phyloP scores from a whole-genome alignment of 2,113 vertebrate genomes.

The Gopherus flavomarginatus region DNA sequence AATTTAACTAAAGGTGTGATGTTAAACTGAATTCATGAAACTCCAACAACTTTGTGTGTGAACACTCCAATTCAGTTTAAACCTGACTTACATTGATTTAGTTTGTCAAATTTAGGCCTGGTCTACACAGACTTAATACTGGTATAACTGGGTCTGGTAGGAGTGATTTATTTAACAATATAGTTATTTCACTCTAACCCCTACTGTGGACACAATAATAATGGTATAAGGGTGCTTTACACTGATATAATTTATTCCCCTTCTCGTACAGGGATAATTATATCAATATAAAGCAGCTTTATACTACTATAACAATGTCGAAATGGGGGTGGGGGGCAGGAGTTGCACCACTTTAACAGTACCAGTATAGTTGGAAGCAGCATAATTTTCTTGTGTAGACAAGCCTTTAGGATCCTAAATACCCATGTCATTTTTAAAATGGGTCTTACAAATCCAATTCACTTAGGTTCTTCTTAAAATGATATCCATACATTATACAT shows the following conservation, averaged over 20 bases:
- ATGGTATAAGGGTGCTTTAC: background rate
- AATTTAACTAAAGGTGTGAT: background rate
- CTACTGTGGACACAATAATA: background rate
- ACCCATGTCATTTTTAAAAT: background rate
- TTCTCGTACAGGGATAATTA: background rate
- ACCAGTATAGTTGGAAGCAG: background rate
- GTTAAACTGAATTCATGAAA: background rate
- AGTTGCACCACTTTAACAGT: background rate
- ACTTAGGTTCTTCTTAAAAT: background rate
- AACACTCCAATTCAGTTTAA: background rate
- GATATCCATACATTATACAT: background rate
- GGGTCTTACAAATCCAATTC: background rate
- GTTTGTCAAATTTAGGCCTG: background rate
- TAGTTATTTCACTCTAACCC: background rate
- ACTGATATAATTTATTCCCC: background rate
- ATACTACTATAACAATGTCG: background rate
- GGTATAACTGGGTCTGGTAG: background rate
- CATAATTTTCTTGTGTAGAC: background rate
- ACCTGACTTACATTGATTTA: background rate
- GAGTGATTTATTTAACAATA: background rate
- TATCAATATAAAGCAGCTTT: background rate
- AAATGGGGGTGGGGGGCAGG: background rate
- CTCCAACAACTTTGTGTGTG: background rate
- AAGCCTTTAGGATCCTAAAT: background rate
- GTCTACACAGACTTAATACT: background rate